Conservation (phyloP, 2,113 vertebrate species). For the Pollachius pollachius region DNA sequence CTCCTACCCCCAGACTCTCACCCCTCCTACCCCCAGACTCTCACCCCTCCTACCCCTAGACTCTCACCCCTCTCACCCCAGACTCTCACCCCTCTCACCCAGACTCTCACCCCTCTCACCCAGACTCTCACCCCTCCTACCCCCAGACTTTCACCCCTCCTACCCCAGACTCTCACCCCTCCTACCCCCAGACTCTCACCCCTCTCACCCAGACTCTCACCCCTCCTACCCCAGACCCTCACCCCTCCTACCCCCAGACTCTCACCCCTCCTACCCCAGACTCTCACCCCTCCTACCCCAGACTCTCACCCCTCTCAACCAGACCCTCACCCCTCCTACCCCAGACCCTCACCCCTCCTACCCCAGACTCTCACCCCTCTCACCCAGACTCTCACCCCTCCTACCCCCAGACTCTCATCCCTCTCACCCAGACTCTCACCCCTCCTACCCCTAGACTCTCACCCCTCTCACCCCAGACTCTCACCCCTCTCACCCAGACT, state of each 20-base stretch:
- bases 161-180: too few relatives aligned
- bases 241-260: background rate
- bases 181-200: slow-evolving; percentile 84
- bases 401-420: too few relatives aligned
- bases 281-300: background rate
- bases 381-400: too few relatives aligned
- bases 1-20: background rate
- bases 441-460: too few relatives aligned
- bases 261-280: background rate
- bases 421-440: too few relatives aligned
- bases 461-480: too few relatives aligned
- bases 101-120: too few relatives aligned
- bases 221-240: background rate
- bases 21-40: background rate
- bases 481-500: too few relatives aligned
- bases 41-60: background rate
- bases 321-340: background rate
- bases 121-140: too few relatives aligned
- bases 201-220: background rate
- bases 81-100: too few relatives aligned
- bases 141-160: too few relatives aligned
- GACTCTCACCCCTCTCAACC: background rate
- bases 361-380: too few relatives aligned
- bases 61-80: background rate
- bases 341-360: background rate